Evolutionary conservation across 2,113 vertebrate genomes (phyloP).

Genomic region (Corynorhinus townsendii): DNA sequence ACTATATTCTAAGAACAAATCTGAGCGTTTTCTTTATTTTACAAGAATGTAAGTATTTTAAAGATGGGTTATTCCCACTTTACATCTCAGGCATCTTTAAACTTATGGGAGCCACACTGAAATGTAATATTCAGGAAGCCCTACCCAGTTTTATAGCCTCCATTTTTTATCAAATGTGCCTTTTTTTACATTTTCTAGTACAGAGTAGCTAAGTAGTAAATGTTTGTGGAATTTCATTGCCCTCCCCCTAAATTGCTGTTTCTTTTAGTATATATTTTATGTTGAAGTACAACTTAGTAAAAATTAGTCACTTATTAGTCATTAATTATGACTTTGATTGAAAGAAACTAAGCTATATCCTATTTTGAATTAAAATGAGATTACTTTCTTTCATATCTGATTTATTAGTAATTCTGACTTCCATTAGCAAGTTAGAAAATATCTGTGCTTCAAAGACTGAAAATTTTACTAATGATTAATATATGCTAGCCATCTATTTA

Average conservation of each 20-base stretch:
- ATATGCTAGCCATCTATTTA: neutral
- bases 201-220: neutral
- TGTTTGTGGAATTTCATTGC: conserved; percentile 13
- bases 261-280: conserved; percentile 14
- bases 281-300: neutral
- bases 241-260: neutral
- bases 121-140: conserved; percentile 1
- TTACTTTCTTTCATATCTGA: conserved; percentile 44
- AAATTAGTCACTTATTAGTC: neutral
- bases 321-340: conserved; percentile 26
- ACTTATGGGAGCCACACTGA: neutral
- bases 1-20: neutral
- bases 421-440: conserved; percentile 38
- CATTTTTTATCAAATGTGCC: neutral
- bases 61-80: neutral
- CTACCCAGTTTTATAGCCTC: neutral
- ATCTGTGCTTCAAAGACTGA: conserved; percentile 9
- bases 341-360: conserved; percentile 48
- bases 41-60: neutral
- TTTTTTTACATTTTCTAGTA: neutral
- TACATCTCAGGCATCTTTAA: neutral
- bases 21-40: neutral
- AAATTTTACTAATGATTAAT: conserved; percentile 42
- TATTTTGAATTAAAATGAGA: conserved; percentile 51
- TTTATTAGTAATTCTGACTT: conserved; percentile 50